Evolutionary conservation across 2,113 vertebrate species (phyloP).

Genomic region (Bathybates hornii): DNA sequence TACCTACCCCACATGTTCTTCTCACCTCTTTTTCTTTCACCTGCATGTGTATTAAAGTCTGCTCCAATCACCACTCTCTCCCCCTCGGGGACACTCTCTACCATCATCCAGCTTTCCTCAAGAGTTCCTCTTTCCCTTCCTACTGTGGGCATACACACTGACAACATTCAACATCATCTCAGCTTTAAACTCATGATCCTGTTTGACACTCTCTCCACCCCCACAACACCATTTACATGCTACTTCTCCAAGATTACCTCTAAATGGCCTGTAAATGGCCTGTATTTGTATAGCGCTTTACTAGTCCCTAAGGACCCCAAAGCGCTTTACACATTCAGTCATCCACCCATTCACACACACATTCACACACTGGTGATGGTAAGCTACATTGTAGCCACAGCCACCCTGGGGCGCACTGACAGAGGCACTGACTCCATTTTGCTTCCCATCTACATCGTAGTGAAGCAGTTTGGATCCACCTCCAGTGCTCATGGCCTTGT

Average conservation of each 20-base stretch:
- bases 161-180: background rate
- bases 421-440: background rate
- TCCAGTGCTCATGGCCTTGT: background rate
- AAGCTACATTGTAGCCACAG: too few species aligned
- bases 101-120: background rate
- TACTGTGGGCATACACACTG: background rate
- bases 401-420: too few species aligned
- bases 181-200: background rate
- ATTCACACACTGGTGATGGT: too few species aligned
- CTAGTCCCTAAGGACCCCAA: too few species aligned
- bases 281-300: too few species aligned
- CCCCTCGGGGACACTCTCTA: background rate
- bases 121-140: background rate
- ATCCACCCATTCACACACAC: too few species aligned
- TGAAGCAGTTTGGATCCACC: background rate
- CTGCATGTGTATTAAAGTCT: background rate
- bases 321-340: too few species aligned
- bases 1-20: background rate
- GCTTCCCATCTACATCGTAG: background rate
- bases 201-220: background rate
- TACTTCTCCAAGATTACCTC: background rate
- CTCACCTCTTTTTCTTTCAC: background rate
- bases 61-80: background rate
- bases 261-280: background rate
- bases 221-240: background rate